Evolutionary conservation across 2,797 vertebrate species (phyloP), one percentile per base, ranked within the genome.

Genomic region (Threskiornis aethiopicus): DNA sequence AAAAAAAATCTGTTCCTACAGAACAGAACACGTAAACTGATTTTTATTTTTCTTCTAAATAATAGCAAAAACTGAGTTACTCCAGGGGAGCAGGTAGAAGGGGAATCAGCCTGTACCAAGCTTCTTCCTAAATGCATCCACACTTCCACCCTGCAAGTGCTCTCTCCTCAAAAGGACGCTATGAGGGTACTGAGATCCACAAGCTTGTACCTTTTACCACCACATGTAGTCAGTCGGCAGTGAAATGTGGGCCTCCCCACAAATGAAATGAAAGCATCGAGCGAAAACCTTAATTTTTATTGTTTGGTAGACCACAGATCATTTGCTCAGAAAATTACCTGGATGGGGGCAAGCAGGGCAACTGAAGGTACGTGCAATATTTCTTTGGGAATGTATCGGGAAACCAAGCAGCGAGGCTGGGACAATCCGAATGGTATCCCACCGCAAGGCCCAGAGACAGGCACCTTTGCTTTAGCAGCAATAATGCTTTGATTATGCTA

Each of bases 181-280:
- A 9, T 5, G 22, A 37, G 5, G 18, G 10, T 41, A 41, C 15
- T 16, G 35, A 80, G 41, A 71, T 52, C 17, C 52, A 67, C 49
- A 80, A 42, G 9, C 47, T 1, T 81, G 19, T 31, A 37, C 20
- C 12, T 82, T 91, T 61, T 37, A 49, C 37, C 28, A 59, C 25
- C 52, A 21, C 16, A 13, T 72, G 67, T 71, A 71, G 41, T 65
- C 51, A 80, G 28, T 66, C 37, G 80, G 28, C 44, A 51, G n/a
- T 47, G 61, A 81, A 78, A 72, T 7, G 2, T 49, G 51, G 31
- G 47, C 10, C 31, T 80, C 39, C 0, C 0, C 2, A 10, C 22
- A 73, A 37, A 64, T 22, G 13, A 75, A 76, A 54, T 49, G 11
- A 89, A 93, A 91, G 37, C 46, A 79, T 44, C 35, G 42, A 71